Evolutionary conservation across 2,113 vertebrate genomes (phyloP).

Genomic region (Aepyceros melampus): DNA sequence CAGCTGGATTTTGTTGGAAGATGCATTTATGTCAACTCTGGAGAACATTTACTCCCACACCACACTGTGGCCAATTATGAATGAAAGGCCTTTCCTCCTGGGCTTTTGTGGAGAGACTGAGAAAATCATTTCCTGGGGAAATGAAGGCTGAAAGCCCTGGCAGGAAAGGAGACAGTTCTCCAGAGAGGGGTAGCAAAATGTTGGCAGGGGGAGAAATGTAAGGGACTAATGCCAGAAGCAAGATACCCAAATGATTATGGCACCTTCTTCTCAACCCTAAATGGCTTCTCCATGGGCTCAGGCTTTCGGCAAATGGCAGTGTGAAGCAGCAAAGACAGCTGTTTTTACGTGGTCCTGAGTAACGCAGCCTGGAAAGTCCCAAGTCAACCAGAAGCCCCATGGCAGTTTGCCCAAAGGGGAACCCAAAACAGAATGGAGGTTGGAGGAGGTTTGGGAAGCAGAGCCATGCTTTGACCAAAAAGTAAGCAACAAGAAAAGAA

Average conservation of each 20-base stretch:
- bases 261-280: neutral
- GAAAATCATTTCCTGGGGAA: constrained; percentile 21
- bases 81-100: neutral
- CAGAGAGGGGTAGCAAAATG: neutral
- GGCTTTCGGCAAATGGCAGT: neutral
- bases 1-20: constrained; percentile 20
- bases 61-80: constrained; percentile 10
- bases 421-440: neutral
- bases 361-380: neutral
- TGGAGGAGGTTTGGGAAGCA: neutral
- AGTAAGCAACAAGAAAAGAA: neutral
- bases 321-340: neutral
- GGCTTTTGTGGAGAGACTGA: constrained; percentile 29
- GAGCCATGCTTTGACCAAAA: neutral
- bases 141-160: neutral
- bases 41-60: neutral
- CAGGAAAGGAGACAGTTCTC: neutral
- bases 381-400: neutral
- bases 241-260: accelerated
- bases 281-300: neutral
- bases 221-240: neutral
- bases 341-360: neutral
- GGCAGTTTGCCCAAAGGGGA: neutral
- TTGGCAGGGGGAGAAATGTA: neutral
- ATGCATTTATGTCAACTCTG: neutral